Evolutionary conservation across 2,888 invertebrate species (phyloP).

Genomic region (Acleris laterana): DNA sequence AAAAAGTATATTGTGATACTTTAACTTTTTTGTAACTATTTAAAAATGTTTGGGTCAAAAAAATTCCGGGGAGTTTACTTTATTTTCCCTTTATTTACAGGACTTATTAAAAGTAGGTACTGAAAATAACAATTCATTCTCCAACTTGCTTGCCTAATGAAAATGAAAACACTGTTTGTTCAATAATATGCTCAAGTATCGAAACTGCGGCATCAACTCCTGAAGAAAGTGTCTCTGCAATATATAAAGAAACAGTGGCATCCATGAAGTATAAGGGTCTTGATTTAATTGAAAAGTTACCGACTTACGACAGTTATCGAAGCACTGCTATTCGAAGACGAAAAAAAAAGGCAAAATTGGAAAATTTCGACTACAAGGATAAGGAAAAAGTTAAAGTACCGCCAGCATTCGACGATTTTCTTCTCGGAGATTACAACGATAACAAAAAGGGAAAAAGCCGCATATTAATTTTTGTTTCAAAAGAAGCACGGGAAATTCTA

Average conservation of each 20-base stretch:
- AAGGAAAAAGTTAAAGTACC: constrained; percentile 12
- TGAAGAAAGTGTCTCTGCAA: too few relatives aligned
- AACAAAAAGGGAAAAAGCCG: constrained; percentile 19
- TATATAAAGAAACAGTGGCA: too few relatives aligned
- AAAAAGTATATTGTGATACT: constrained; percentile 6
- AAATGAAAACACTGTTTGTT: constrained; percentile 28
- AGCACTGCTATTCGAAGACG: constrained; percentile 18
- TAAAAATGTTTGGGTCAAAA: background rate
- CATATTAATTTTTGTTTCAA: constrained; percentile 19
- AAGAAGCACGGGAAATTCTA: background rate
- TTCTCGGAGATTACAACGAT: constrained; percentile 29
- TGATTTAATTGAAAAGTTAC: too few relatives aligned
- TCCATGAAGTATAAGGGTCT: too few relatives aligned
- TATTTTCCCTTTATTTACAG: constrained; percentile 15
- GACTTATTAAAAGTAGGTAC: constrained; percentile 10
- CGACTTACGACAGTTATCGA: too few relatives aligned
- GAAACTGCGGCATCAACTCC: too few relatives aligned
- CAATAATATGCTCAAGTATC: too few relatives aligned
- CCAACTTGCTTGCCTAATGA: constrained; percentile 21
- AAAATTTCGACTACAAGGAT: constrained; percentile 7
- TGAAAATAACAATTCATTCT: constrained; percentile 24
- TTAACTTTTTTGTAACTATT: constrained; percentile 6
- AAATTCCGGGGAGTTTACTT: background rate
- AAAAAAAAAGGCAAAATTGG: constrained; percentile 27
- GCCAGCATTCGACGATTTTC: constrained; percentile 22